Base-by-base conservation (phyloP, 2,888 invertebrate genomes). In the Pristionchus maxplancki region DNA sequence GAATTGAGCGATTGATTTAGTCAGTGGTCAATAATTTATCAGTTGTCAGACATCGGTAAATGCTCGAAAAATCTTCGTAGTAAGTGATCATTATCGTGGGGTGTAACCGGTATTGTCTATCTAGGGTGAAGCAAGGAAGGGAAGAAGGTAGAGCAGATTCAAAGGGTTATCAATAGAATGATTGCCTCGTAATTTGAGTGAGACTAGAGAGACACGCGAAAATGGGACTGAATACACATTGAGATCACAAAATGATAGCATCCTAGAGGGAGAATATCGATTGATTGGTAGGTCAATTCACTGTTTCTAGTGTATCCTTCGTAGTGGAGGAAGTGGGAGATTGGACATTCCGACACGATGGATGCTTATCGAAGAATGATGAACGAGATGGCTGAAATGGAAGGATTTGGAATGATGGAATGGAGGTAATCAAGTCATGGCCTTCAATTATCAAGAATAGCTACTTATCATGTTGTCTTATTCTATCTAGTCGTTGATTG, bases 291-390 rank as follows among this genome's bases (percentile, higher is more conserved):
- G 78, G 17, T 83, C 34, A 83, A 24, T 53, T 83, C 20, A 83
- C 82, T 17, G 89, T 90, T 31, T 89, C 89, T 28, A 67, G 44
- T 78, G 89, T 90, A 28, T 90, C 89, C 74, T 90, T 90, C 34
- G 89, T 90, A 17, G 89, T 89, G 64, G 90, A 89, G 44, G 88
- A 87, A 53, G 89, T 71, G 58, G 90, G 89, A 6, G 90, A 90
- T 34, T 90, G 88, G 89, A 91, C 90, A 71, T 90, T 91, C 17
- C 92, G 90, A 78, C 91, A 91, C 31, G 89, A 89, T 17, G 92
- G 92, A 88, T 92, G 92, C 84, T 92, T 92, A 88, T 92, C 92
- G 90, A 92, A 92, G 88, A 92, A 91, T 24, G 92, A 90, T 4
- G 91, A 91, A 87, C 91, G 91, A 40, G 91, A 92, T n/a, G 92